Percentiles rank a stretch among this genome's conserved stretches.
These are phyloP conservation scores for Gambusia yucatana DNA, from an alignment of 2,797 vertebrate species.

Conservation along the genomic window DNA sequence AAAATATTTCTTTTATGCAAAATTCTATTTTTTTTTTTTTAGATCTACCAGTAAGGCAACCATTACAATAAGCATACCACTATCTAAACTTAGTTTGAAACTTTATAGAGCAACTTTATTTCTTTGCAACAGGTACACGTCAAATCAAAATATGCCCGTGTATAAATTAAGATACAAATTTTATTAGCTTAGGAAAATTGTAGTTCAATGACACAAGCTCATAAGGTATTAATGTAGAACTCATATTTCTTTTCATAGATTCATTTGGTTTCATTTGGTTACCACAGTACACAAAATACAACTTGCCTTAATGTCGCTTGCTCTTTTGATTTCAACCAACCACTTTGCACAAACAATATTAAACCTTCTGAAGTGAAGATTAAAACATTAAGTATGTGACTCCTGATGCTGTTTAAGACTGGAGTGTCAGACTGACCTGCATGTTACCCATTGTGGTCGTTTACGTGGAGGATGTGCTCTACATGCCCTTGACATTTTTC, in stretches of 20 bases:
- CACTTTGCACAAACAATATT: constrained; percentile 2
- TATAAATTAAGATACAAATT: not conserved
- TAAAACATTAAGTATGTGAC: constrained; percentile 1
- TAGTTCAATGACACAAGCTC: not conserved
- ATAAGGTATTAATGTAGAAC: not conserved
- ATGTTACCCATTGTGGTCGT: constrained; percentile 45
- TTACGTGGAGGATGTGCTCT: constrained; percentile 48
- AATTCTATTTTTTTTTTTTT: too few species aligned
- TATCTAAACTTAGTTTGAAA: not conserved
- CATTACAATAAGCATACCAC: not conserved
- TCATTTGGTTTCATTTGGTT: not conserved
- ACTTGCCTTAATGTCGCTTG: not conserved
- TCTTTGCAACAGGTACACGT: not conserved
- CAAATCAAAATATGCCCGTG: not conserved
- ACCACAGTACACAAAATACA: not conserved
- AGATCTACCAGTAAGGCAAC: too few species aligned
- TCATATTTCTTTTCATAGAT: not conserved
- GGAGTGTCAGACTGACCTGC: constrained; percentile 15
- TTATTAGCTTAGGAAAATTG: not conserved
- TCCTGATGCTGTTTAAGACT: constrained; percentile 17
- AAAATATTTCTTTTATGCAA: too few species aligned
- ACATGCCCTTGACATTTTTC: constrained; percentile 63
- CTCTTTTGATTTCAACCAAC: not conserved
- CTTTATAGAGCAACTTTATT: not conserved
- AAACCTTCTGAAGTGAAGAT: constrained; percentile 11